Percentiles rank a stretch among this genome's conserved stretches.
phyloP scores from a whole-genome alignment of 2,888 invertebrate genomes.

The Camptogramma bilineatum region DNA sequence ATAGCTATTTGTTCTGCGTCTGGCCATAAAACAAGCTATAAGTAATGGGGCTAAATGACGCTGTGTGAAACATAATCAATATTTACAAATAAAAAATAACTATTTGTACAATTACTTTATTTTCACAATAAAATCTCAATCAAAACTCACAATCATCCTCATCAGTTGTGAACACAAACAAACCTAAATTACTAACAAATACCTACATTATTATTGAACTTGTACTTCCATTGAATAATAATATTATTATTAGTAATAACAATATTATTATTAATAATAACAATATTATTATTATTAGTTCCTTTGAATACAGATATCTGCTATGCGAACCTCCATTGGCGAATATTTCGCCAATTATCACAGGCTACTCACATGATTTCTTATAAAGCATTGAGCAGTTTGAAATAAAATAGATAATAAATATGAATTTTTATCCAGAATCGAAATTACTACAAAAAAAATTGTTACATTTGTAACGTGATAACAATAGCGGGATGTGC shows the following conservation, averaged over 20 bases:
- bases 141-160: conserved; percentile 79
- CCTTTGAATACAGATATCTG: conserved; percentile 7
- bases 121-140: conserved; percentile 81
- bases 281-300: too few relatives aligned
- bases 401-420: not conserved
- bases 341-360: conserved; percentile 51
- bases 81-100: conserved; percentile 52
- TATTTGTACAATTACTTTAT: conserved; percentile 75
- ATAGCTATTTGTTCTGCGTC: too few relatives aligned
- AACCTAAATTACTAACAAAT: conserved; percentile 72
- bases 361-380: conserved; percentile 48
- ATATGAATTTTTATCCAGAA: not conserved
- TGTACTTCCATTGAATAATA: too few relatives aligned
- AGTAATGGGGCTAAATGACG: too few relatives aligned
- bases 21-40: too few relatives aligned
- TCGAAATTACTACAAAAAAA: not conserved
- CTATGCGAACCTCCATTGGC: conserved; percentile 46
- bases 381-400: not conserved
- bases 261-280: too few relatives aligned
- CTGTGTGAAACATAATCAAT: too few relatives aligned
- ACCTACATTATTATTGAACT: conserved; percentile 58
- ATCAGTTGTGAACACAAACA: conserved; percentile 74
- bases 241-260: too few relatives aligned
- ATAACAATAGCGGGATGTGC: conserved; percentile 14
- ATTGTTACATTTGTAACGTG: not conserved